phyloP scores from a whole-genome alignment of 2,888 invertebrate species.

The Drosophila birchii region DNA sequence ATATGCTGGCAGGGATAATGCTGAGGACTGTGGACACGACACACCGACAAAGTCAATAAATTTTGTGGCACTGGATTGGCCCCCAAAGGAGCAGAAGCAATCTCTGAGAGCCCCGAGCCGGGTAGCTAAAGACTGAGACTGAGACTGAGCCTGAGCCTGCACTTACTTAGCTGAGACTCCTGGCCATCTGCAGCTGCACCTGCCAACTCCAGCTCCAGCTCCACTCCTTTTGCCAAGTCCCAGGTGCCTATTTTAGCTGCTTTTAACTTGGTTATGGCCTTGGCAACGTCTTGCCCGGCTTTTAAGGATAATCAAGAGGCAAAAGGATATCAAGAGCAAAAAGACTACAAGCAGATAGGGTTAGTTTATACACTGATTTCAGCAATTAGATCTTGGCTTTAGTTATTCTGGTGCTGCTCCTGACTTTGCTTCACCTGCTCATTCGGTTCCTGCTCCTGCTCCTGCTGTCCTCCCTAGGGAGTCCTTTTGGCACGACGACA shows the following conservation, averaged over 20 bases:
- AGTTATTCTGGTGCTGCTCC: background rate
- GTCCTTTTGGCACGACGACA: background rate
- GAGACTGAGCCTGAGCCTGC: slow-evolving; percentile 38
- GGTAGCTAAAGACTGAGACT: slow-evolving; percentile 1
- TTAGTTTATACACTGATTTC: slow-evolving; percentile 36
- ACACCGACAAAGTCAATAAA: slow-evolving; percentile 76
- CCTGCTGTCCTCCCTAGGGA: background rate
- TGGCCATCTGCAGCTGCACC: slow-evolving; percentile 41
- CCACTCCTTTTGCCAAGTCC: slow-evolving; percentile 49
- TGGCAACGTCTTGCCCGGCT: slow-evolving; percentile 68
- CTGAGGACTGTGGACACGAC: slow-evolving; percentile 48
- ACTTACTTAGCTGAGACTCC: slow-evolving; percentile 65
- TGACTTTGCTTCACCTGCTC: background rate
- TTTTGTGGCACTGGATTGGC: slow-evolving; percentile 74
- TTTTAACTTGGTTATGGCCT: slow-evolving; percentile 73
- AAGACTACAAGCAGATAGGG: slow-evolving; percentile 3
- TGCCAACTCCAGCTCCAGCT: background rate
- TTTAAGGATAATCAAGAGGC: slow-evolving; percentile 54
- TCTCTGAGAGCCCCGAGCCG: background rate
- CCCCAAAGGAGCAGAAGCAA: slow-evolving; percentile 40
- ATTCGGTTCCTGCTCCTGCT: background rate
- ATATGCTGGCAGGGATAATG: slow-evolving; percentile 32
- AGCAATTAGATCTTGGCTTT: slow-evolving; percentile 39
- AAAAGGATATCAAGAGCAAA: slow-evolving; percentile 23
- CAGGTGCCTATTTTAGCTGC: slow-evolving; percentile 80